These are phyloP conservation scores for Leptogaster cylindrica DNA, from an alignment of 2,888 invertebrate species.

Conservation along the genomic window DNA sequence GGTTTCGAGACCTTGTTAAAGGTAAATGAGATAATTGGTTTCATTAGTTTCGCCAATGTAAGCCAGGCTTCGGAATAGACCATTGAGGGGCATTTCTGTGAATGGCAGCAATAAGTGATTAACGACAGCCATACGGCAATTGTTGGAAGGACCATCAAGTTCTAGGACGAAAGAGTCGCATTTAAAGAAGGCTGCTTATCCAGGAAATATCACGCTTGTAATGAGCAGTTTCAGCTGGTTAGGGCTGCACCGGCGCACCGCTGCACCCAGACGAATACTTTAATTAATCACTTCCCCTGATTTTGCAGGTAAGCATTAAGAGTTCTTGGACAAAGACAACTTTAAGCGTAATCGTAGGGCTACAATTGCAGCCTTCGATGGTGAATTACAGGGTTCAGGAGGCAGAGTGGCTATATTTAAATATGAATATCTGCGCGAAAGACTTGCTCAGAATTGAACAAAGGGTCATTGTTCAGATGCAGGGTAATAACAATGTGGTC, in stretches of 20 bases:
- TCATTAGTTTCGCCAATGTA: constrained; percentile 45
- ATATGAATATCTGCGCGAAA: too few relatives aligned
- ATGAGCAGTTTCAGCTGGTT: constrained; percentile 30
- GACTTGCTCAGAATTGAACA: too few relatives aligned
- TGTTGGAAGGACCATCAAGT: constrained; percentile 8
- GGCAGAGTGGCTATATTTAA: too few relatives aligned
- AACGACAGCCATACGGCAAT: constrained; percentile 5
- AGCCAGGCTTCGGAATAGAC: background rate
- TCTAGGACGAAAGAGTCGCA: too few relatives aligned
- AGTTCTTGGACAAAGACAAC: constrained; percentile 18
- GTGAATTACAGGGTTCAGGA: too few relatives aligned
- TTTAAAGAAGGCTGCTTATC: constrained; percentile 1
- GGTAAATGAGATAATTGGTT: constrained; percentile 47
- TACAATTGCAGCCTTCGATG: background rate
- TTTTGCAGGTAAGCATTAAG: constrained; percentile 4
- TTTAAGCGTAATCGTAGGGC: background rate
- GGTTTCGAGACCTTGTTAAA: constrained; percentile 36
- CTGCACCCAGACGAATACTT: constrained; percentile 7
- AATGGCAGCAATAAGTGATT: constrained; percentile 30
- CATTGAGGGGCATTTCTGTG: constrained; percentile 10
- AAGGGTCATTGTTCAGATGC: too few relatives aligned
- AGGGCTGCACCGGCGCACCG: constrained; percentile 10
- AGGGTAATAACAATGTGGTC: too few relatives aligned
- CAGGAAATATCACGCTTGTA: constrained; percentile 30
- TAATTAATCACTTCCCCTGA: constrained; percentile 30